These are phyloP conservation scores for Epinephelus moara DNA, from an alignment of 2,113 vertebrate species.

Conservation along the genomic window DNA sequence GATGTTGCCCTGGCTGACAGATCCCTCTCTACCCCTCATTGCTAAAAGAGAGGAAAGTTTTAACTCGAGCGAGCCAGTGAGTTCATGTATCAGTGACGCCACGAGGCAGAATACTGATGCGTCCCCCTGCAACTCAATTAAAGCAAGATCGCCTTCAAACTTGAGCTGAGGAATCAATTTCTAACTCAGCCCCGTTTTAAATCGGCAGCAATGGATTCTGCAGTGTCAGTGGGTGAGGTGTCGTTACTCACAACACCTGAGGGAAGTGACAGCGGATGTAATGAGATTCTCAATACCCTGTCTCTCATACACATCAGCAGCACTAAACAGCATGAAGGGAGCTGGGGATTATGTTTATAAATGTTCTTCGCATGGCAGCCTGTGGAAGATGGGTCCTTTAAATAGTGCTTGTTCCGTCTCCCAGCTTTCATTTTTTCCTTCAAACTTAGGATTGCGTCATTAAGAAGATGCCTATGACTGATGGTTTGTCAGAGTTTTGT, in stretches of 20 bases:
- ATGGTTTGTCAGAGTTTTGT: conserved; percentile 12
- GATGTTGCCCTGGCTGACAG: conserved; percentile 1
- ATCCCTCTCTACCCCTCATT: neutral
- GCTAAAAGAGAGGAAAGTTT: conserved; percentile 23
- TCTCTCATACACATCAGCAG: conserved; percentile 53
- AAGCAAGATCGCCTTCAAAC: conserved; percentile 49
- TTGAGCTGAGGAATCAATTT: conserved; percentile 72
- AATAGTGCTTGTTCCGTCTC: conserved; percentile 5
- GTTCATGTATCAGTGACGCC: conserved; percentile 42
- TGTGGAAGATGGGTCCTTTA: neutral
- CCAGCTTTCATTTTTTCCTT: neutral
- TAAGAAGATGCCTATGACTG: neutral
- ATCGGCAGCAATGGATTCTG: conserved; percentile 52
- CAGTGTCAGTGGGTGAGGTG: conserved; percentile 59
- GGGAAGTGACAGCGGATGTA: conserved; percentile 70
- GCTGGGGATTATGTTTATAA: conserved; percentile 37
- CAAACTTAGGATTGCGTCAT: conserved; percentile 8
- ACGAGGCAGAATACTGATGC: conserved; percentile 54
- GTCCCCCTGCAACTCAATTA: conserved; percentile 72
- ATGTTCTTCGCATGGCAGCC: conserved; percentile 23
- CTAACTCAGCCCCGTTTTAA: conserved; percentile 55
- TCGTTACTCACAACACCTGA: conserved; percentile 72
- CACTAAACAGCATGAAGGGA: conserved; percentile 49
- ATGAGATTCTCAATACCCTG: conserved; percentile 62
- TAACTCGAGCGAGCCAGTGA: neutral